Evolutionary conservation across 2,888 invertebrate genomes (phyloP).

Genomic region (Ditylenchus weischeri): DNA sequence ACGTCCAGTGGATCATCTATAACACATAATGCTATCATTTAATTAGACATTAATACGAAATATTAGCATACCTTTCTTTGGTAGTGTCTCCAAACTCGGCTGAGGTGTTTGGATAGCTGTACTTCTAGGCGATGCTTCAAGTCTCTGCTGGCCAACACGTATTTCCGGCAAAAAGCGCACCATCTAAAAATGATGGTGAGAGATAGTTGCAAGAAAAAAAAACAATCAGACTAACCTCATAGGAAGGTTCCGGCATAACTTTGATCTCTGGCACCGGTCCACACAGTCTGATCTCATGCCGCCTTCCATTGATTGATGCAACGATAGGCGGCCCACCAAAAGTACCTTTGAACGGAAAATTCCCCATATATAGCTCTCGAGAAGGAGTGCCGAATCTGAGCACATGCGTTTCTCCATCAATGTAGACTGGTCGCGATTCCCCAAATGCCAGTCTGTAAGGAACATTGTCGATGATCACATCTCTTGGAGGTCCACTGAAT

Average conservation of each 20-base stretch:
- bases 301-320: conserved; percentile 75
- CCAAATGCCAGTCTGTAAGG: conserved; percentile 49
- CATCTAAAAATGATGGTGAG: no score
- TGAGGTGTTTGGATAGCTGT: no score
- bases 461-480: conserved; percentile 56
- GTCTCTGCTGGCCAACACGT: no score
- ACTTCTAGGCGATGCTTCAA: no score
- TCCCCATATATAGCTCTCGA: conserved; percentile 83
- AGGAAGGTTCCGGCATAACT: conserved; percentile 75
- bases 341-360: conserved; percentile 82
- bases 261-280: conserved; percentile 90
- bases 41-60: no score
- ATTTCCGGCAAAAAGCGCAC: no score
- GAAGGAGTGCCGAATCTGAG: conserved; percentile 81
- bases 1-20: conserved; percentile 21
- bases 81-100: no score
- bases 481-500: conserved; percentile 52
- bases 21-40: background rate
- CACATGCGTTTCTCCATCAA: conserved; percentile 63
- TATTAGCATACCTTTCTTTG: no score
- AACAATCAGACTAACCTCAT: conserved; percentile 66
- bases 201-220: no score
- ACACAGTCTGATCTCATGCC: conserved; percentile 75
- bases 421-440: conserved; percentile 46
- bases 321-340: conserved; percentile 78